These are phyloP conservation scores for Amblyraja radiata DNA, from an alignment of 2,797 vertebrate species.

Conservation along the genomic window DNA sequence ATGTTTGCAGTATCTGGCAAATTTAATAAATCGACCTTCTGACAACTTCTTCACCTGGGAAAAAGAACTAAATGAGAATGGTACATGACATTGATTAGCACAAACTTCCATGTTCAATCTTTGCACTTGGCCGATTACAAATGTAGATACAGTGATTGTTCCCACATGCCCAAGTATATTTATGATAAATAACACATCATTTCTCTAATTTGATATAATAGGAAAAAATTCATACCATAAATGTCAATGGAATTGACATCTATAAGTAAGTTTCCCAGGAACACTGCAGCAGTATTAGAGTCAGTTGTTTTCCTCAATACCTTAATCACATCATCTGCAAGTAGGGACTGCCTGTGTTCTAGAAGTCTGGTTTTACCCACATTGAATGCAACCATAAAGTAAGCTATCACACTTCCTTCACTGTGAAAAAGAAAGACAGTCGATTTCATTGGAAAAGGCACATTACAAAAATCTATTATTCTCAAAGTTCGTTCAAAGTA, in stretches of 20 bases:
- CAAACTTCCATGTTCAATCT: not conserved
- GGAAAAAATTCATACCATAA: conserved; percentile 21
- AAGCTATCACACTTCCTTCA: conserved; percentile 32
- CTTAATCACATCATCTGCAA: not conserved
- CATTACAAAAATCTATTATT: not conserved
- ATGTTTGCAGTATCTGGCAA: not conserved
- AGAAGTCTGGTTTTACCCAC: conserved; percentile 25
- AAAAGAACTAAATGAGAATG: not conserved
- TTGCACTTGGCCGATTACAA: not conserved
- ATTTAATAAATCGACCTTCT: not conserved
- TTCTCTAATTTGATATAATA: not conserved
- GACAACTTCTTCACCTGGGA: not conserved
- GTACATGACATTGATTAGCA: too few species aligned
- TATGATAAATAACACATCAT: not conserved
- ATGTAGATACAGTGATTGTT: not conserved
- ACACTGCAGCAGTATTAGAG: not conserved
- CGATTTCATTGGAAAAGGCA: not conserved
- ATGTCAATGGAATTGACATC: conserved; percentile 27
- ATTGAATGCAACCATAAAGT: conserved; percentile 28
- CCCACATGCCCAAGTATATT: not conserved
- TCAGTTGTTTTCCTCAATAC: conserved; percentile 10
- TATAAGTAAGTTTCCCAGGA: not conserved
- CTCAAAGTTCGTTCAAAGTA: not conserved
- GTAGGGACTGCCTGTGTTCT: not conserved
- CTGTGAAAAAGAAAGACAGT: not conserved